Percentiles rank a stretch among this genome's conserved stretches.
Evolutionary conservation across 1,140 invertebrate species (phyloP).

Genomic region (Megalopta genalis): DNA sequence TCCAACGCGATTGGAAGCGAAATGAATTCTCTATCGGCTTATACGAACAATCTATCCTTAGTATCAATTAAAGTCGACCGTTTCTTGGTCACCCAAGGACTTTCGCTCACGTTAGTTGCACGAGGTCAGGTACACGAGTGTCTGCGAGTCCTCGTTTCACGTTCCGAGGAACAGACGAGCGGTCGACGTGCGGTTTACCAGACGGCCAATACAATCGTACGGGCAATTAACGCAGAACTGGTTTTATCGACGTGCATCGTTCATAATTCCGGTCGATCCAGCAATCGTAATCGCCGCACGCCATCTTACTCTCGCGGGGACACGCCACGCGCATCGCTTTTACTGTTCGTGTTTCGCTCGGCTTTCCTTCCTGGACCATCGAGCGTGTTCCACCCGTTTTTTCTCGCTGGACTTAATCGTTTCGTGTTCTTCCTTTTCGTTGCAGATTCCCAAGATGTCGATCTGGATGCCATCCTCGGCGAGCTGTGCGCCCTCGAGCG

Average conservation of each 20-base stretch:
- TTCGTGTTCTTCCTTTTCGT: background rate
- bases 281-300: constrained; percentile 27
- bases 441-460: constrained; percentile 95
- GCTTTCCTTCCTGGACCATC: no score
- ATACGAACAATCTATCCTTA: background rate
- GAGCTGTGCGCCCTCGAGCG: constrained; percentile 94
- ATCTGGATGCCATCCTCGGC: constrained; percentile 96
- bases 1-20: no score
- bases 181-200: constrained; percentile 28
- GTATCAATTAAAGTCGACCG: constrained; percentile 19
- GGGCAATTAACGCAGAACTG: constrained; percentile 66
- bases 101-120: constrained; percentile 34
- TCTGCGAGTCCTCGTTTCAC: constrained; percentile 38
- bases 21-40: background rate
- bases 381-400: no score
- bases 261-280: constrained; percentile 32
- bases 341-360: background rate
- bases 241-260: constrained; percentile 50
- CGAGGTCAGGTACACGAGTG: constrained; percentile 44
- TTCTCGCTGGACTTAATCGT: background rate
- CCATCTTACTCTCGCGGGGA: background rate
- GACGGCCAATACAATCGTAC: constrained; percentile 58
- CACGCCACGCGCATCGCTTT: constrained; percentile 6
- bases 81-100: constrained; percentile 36
- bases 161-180: constrained; percentile 30